phyloP scores from a whole-genome alignment of 1,140 invertebrate species.

The Octopus sinensis region DNA sequence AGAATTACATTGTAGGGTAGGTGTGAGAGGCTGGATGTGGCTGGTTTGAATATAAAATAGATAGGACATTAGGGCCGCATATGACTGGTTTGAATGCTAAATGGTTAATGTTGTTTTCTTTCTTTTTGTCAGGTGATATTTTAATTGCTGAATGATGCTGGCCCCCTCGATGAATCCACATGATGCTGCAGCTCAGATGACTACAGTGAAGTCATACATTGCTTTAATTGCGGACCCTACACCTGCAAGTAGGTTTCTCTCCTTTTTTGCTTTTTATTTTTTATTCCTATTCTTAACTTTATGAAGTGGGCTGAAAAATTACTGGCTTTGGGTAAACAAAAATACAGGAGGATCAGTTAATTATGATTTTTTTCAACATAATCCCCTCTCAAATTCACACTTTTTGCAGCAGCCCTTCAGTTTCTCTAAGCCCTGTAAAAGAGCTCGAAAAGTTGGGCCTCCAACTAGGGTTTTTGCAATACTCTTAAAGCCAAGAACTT shows the following conservation, averaged over 20 bases:
- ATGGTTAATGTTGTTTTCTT: not conserved
- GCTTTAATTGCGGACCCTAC: constrained; percentile 53
- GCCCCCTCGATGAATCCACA: constrained; percentile 50
- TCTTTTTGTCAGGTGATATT: not conserved
- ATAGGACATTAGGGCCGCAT: constrained; percentile 14
- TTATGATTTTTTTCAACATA: too few relatives aligned
- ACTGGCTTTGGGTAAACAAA: too few relatives aligned
- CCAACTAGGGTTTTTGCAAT: too few relatives aligned
- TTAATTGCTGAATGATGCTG: constrained; percentile 16
- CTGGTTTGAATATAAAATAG: not conserved
- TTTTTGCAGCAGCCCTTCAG: too few relatives aligned
- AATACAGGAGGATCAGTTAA: too few relatives aligned
- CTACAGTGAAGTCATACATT: constrained; percentile 56
- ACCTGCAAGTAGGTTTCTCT: constrained; percentile 45
- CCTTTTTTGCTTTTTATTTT: not conserved
- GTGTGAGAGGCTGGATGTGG: too few relatives aligned
- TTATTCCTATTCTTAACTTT: not conserved
- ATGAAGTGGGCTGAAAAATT: not conserved
- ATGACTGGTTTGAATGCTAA: not conserved
- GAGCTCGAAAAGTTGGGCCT: too few relatives aligned
- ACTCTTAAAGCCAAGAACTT: too few relatives aligned
- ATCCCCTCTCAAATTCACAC: too few relatives aligned
- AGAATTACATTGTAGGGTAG: too few relatives aligned
- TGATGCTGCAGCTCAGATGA: constrained; percentile 53
- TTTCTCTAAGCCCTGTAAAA: too few relatives aligned